These are phyloP conservation scores for Oenanthe oenanthe DNA, from an alignment of 2,113 vertebrate species.

Conservation along the genomic window DNA sequence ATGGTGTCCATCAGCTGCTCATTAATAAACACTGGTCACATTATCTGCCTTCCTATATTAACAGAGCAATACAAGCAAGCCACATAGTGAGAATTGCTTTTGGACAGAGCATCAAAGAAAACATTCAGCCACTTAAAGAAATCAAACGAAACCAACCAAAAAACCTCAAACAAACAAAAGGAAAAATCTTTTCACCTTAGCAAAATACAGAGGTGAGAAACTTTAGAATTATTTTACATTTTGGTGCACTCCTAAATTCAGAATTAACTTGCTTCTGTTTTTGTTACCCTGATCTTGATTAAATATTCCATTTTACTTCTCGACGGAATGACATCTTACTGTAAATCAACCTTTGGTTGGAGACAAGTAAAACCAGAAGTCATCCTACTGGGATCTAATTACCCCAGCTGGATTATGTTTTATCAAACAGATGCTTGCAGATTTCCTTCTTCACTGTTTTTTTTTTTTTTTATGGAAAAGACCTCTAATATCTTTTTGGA, in stretches of 20 bases:
- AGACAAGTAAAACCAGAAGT: slow-evolving; percentile 48
- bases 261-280: slow-evolving; percentile 64
- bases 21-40: neutral
- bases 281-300: slow-evolving; percentile 66
- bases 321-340: slow-evolving; percentile 61
- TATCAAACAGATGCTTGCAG: slow-evolving; percentile 67
- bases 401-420: slow-evolving; percentile 72
- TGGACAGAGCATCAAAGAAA: slow-evolving; percentile 6
- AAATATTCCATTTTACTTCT: slow-evolving; percentile 72
- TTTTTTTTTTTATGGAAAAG: slow-evolving; percentile 25
- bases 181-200: slow-evolving; percentile 46
- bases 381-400: slow-evolving; percentile 77
- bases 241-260: slow-evolving; percentile 62
- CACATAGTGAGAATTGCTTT: neutral
- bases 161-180: neutral
- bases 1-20: neutral
- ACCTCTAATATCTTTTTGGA: slow-evolving; percentile 30
- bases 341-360: slow-evolving; percentile 51
- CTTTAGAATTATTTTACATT: slow-evolving; percentile 70
- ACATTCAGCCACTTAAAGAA: neutral
- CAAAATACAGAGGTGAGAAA: slow-evolving; percentile 62
- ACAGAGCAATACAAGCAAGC: neutral
- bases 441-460: slow-evolving; percentile 42
- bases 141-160: accelerated
- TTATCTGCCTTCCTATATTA: neutral